Evolutionary conservation across 2,797 vertebrate genomes (phyloP), one percentile per base, ranked within the genome.

Genomic region (Sarcophilus harrisii): DNA sequence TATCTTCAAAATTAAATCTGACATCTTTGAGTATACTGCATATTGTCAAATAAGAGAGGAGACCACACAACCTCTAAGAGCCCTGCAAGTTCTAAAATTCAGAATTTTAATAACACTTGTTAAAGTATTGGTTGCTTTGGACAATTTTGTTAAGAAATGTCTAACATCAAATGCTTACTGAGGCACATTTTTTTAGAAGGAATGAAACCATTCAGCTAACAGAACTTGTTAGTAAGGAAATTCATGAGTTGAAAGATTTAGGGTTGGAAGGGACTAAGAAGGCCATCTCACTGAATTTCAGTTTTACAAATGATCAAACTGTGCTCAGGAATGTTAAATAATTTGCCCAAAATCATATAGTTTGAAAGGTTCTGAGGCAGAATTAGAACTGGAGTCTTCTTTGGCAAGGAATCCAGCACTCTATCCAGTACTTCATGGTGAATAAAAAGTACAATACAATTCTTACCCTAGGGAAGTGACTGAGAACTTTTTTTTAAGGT

Each of bases 1-100:
- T 93, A 92, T 59, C 96, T 94, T 49, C 91, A 62, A 95, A 96
- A n/a, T 59, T 9, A 94, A 95, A 94, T n/a, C 89, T 92, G 29
- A 62, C 87, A 62, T 92, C 92, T 91, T 93, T 30, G 90, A 94
- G 93, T 95, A 92, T 91, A 52, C 58, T 94, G 30, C 12, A 59
- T 89, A 93, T 90, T 11, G 14, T 89, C 66, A 57, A 73, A 73
- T n/a, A 73, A 81, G 66, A 38, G 16, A 73, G n/a, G 32, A 21
- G 6, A 73, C 66, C 66, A 81, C 16, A 81, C n/a, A 45, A 38
- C 38, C 38, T 81, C 66, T 45, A 45, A 81, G 38, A 81, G 14
- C 38, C 38, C 21, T 45, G n/a, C 73, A 0, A 45, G 38, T 81
- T 45, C 18, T 81, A 73, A 73, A 14, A 73, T 45, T 45, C 21